Conservation (phyloP, 2,797 vertebrate genomes). For the Pangasius krempfi region DNA sequence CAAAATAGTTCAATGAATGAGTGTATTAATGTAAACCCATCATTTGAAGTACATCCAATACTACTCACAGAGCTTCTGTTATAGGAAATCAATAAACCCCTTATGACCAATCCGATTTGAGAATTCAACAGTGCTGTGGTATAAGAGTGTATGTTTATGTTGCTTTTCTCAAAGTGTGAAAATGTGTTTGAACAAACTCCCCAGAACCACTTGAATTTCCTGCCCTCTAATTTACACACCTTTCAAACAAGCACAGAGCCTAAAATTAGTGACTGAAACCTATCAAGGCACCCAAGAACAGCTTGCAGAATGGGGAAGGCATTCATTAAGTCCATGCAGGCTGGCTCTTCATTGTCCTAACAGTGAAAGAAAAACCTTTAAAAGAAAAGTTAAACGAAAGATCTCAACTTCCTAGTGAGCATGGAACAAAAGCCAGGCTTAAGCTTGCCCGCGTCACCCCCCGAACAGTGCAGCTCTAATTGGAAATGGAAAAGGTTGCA, state of each 20-base stretch:
- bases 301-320: neutral
- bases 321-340: slow-evolving; percentile 33
- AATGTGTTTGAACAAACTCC: slow-evolving; percentile 23
- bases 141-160: slow-evolving; percentile 17
- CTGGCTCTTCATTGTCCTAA: slow-evolving; percentile 15
- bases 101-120: neutral
- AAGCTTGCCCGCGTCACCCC: slow-evolving; percentile 19
- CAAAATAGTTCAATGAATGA: neutral
- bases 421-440: slow-evolving; percentile 57
- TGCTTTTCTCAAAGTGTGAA: neutral
- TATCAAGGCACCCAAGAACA: neutral
- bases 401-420: slow-evolving; percentile 46
- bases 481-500: slow-evolving; percentile 69
- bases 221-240: slow-evolving; percentile 67
- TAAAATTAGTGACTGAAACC: slow-evolving; percentile 24
- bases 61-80: neutral
- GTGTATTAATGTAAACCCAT: neutral
- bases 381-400: slow-evolving; percentile 40
- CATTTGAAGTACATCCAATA: neutral
- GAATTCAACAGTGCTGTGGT: neutral
- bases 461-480: slow-evolving; percentile 66
- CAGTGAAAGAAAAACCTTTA: slow-evolving; percentile 1
- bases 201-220: slow-evolving; percentile 40
- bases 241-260: slow-evolving; percentile 36
- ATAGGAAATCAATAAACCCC: neutral